Evolutionary conservation across 1,140 invertebrate genomes (phyloP), one percentile per base, ranked within the genome.

Genomic region (Forficula auricularia): DNA sequence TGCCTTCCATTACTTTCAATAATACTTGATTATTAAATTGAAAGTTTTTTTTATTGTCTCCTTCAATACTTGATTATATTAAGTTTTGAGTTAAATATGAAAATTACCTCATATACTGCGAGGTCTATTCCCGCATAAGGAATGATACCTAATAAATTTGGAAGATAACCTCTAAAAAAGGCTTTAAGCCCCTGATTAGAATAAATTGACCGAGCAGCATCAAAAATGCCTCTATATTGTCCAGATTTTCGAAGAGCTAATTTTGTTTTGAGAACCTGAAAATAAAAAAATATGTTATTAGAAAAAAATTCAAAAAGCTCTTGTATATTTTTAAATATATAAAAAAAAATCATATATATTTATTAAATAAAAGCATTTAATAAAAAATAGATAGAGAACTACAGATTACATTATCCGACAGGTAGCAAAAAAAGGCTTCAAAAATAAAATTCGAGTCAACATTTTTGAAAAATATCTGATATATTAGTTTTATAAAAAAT

Each of bases 81-180:
- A 27, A 27, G 4, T 6, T 10, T 6, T 6, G 22, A 19, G 3
- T 35, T 16, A 42, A 42, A 33, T 14, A 47, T 30, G 3, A 38
- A 41, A 47, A 47, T 65, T 58, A 80, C 77, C 67, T 99, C 96
- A 62, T 99, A 99, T 8, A 98, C 79, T 32, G 91, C 88, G 51
- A 99, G 68, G 70, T 99, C 96, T 47, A 98, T 98, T 48, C 96
- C 96, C 19, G 96, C 95, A 61, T 99, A 98, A 2, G 95, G 96
- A 57, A 98, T 77, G 54, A 99, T 99, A 27, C 96, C 96, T 38
- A 98, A 63, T 20, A 98, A 77, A 71, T 99, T 99, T 48, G 95
- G 94, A 63, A 98, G 67, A 67, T 90, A 92, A 49, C 90, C 88
- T 50, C 68, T 55, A 60, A 96, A 99, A 66, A 98, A 98, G 51